Evolutionary conservation across 2,797 vertebrate genomes (phyloP).

Genomic region (Taenioides sp.): DNA sequence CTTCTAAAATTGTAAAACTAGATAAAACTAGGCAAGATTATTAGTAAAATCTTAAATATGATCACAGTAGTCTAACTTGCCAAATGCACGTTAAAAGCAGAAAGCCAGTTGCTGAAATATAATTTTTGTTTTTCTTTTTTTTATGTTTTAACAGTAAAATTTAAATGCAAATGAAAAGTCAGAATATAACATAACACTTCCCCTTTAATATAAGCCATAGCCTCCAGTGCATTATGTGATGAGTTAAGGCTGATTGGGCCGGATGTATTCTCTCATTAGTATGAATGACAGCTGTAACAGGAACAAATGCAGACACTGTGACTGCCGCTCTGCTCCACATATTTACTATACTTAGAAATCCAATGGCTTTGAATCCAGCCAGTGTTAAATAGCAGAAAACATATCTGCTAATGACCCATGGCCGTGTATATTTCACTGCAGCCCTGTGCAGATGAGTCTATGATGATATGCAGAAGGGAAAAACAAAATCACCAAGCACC

Average conservation of each 20-base stretch:
- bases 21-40: no score
- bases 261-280: conserved; percentile 17
- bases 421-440: conserved; percentile 21
- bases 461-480: conserved; percentile 1
- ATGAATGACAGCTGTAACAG: conserved; percentile 17
- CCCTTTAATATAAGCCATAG: conserved; percentile 7
- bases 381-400: conserved; percentile 11
- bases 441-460: conserved; percentile 12
- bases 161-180: background rate
- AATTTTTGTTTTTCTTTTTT: background rate
- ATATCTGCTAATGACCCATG: background rate
- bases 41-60: no score
- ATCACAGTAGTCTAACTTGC: no score
- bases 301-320: conserved; percentile 16
- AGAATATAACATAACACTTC: background rate
- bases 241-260: conserved; percentile 30
- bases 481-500: conserved; percentile 8
- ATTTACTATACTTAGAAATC: conserved; percentile 18
- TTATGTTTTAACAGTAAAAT: background rate
- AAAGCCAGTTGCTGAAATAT: background rate
- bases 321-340: conserved; percentile 12
- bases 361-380: conserved; percentile 11
- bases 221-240: conserved; percentile 38
- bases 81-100: no score
- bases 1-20: no score